These are phyloP conservation scores for Patella vulgata DNA, from an alignment of 1,140 invertebrate genomes.

Conservation along the genomic window DNA sequence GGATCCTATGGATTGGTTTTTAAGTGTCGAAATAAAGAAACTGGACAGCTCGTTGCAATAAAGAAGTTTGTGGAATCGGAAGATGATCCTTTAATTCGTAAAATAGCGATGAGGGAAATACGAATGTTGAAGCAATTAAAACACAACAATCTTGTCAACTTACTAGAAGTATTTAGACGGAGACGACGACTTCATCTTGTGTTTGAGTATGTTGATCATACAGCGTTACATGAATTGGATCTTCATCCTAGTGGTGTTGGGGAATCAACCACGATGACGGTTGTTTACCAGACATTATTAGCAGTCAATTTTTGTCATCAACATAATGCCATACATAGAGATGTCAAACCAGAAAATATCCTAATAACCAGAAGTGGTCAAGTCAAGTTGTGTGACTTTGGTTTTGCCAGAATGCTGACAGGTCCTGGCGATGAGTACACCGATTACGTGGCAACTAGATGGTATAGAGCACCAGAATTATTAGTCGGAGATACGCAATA, in stretches of 20 bases:
- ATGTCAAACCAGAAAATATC: constrained; percentile 99
- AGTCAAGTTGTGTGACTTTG: constrained; percentile 98
- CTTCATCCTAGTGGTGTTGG: constrained; percentile 87
- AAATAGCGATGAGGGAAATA: constrained; percentile 98
- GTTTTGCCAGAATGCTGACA: constrained; percentile 95
- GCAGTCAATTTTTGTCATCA: constrained; percentile 96
- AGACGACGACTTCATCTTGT: constrained; percentile 97
- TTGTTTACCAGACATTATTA: constrained; percentile 94
- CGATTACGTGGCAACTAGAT: constrained; percentile 98
- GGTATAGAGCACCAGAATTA: constrained; percentile 96
- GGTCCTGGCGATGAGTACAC: constrained; percentile 96
- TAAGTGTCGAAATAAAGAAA: constrained; percentile 97
- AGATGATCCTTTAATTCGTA: constrained; percentile 97
- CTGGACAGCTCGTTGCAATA: constrained; percentile 94
- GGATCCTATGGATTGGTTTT: constrained; percentile 99
- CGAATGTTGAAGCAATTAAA: constrained; percentile 98
- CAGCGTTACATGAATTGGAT: constrained; percentile 95
- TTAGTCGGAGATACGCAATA: constrained; percentile 98
- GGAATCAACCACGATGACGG: constrained; percentile 85
- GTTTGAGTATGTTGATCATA: constrained; percentile 98
- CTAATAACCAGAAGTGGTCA: constrained; percentile 92
- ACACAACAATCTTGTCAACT: constrained; percentile 96
- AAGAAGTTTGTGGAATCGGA: constrained; percentile 99
- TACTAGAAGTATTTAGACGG: constrained; percentile 96
- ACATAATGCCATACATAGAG: constrained; percentile 93